A percentile compares a stretch with the other conserved stretches of the same genome.
Evolutionary conservation across 2,797 vertebrate genomes (phyloP).

Genomic region (Myotis myotis): DNA sequence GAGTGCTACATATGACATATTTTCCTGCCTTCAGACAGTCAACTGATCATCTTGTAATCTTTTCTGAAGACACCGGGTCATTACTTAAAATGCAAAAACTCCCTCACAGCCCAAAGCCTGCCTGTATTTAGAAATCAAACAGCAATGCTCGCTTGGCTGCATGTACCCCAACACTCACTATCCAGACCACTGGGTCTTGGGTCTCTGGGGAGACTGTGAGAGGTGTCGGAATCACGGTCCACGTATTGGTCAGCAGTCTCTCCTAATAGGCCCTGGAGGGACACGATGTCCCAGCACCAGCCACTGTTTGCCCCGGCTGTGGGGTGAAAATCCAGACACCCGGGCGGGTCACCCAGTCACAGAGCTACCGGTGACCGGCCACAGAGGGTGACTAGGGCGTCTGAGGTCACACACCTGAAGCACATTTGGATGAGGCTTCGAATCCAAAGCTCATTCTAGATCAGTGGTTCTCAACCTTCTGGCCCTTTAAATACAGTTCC

Average conservation of each 20-base stretch:
- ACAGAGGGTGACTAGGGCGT: background rate
- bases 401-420: background rate
- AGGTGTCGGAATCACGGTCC: accelerated
- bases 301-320: background rate
- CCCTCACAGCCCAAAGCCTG: background rate
- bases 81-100: background rate
- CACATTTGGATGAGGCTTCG: background rate
- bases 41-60: background rate
- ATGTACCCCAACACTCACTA: background rate
- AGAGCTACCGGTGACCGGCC: background rate
- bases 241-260: too few relatives aligned
- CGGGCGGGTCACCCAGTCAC: accelerated
- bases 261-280: background rate
- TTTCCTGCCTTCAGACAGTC: background rate
- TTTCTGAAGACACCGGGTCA: background rate
- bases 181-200: background rate
- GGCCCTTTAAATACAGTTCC: too few relatives aligned
- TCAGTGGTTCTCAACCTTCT: too few relatives aligned
- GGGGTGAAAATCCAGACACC: background rate
- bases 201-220: background rate
- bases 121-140: background rate
- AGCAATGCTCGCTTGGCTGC: background rate
- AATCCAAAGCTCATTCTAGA: background rate
- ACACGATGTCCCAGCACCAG: background rate
- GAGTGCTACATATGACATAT: background rate